Conservation (phyloP, 2,797 vertebrate species). For the Cyprinodon diabolis region DNA sequence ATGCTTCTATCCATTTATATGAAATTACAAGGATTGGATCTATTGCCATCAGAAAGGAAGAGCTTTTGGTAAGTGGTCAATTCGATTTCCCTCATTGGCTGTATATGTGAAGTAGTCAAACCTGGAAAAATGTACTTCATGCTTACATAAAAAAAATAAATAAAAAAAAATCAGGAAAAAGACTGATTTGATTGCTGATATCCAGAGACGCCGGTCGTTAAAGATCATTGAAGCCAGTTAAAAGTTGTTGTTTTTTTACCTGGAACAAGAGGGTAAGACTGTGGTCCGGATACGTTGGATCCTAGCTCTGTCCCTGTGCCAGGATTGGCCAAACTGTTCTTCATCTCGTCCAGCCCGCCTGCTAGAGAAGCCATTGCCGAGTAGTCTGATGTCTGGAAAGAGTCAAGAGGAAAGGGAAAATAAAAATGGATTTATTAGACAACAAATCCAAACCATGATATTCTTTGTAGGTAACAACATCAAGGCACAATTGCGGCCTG, state of each 20-base stretch:
- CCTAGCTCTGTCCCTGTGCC: constrained; percentile 90
- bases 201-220: background rate
- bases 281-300: constrained; percentile 88
- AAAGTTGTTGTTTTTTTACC: constrained; percentile 77
- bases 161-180: background rate
- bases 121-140: background rate
- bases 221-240: background rate
- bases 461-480: constrained; percentile 11
- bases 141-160: too few relatives aligned
- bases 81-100: too few relatives aligned
- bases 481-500: constrained; percentile 12
- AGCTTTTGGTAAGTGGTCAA: too few relatives aligned
- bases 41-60: background rate
- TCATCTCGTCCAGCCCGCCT: constrained; percentile 98
- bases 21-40: too few relatives aligned
- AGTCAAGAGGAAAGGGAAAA: constrained; percentile 38
- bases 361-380: constrained; percentile 95
- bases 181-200: background rate
- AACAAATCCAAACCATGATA: constrained; percentile 27
- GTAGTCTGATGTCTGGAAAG: constrained; percentile 90
- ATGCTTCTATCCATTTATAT: background rate
- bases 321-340: constrained; percentile 91
- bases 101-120: background rate
- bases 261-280: constrained; percentile 95
- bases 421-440: constrained; percentile 21